Evolutionary conservation across 2,113 vertebrate species (phyloP).

Genomic region (Sterrhoptilus dennistouni): DNA sequence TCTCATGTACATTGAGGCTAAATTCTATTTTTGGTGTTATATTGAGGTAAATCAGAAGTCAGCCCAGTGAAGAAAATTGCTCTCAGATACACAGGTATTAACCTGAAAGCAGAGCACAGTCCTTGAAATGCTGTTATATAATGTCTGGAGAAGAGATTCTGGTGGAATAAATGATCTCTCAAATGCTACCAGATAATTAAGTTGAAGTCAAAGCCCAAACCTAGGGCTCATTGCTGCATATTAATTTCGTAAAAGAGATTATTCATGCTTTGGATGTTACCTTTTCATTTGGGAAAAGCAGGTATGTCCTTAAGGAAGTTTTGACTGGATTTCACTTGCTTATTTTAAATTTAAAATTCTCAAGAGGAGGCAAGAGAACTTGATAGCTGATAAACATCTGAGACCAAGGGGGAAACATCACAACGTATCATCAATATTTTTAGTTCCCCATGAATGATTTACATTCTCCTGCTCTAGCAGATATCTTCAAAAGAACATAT

Average conservation of each 20-base stretch:
- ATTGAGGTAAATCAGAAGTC: background rate
- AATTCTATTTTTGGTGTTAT: background rate
- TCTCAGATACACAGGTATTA: background rate
- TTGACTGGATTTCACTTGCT: background rate
- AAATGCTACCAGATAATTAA: conserved; percentile 35
- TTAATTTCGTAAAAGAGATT: conserved; percentile 24
- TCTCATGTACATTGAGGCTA: background rate
- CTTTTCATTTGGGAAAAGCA: conserved; percentile 27
- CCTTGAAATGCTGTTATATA: conserved; percentile 18
- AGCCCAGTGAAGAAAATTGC: background rate
- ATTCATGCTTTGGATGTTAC: conserved; percentile 11
- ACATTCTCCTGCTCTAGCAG: background rate
- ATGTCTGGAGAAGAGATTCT: background rate
- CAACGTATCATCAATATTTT: conserved; percentile 26
- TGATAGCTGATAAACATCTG: conserved; percentile 15
- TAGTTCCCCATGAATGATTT: conserved; percentile 56
- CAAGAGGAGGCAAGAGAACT: background rate
- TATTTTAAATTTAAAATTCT: conserved; percentile 8
- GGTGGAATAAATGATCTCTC: background rate
- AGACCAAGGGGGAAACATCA: conserved; percentile 4
- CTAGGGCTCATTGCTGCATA: background rate
- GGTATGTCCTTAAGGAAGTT: conserved; percentile 7
- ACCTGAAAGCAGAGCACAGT: background rate
- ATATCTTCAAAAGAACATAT: conserved; percentile 48
- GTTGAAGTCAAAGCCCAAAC: background rate